Evolutionary conservation across 2,888 invertebrate species (phyloP), one percentile per base, ranked within the genome.

Genomic region (Drosophila mercatorum): DNA sequence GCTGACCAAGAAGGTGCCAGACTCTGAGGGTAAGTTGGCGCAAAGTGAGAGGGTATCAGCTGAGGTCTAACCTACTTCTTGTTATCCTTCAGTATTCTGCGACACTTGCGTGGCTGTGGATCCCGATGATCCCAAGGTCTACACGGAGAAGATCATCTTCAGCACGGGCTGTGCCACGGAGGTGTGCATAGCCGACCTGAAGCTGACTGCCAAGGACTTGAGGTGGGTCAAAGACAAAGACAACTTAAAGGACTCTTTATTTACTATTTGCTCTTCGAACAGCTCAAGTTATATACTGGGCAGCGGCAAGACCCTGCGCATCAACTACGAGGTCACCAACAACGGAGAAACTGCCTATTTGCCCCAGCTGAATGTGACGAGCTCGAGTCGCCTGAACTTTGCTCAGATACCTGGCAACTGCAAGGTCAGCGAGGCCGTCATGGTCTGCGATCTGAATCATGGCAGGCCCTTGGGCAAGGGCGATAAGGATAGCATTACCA

Each of bases 341-440:
- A 73, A 71, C 0, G 94, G 93, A 1, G 94, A 94, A 81, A 92
- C 93, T 1, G 94, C 94, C 5, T 94, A 94, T 77, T 86, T 93
- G 51, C 93, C 94, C 0, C 92, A 93, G 80, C 79, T 94, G 31
- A 91, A 92, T 60, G 90, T 94, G 3, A 92, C 92, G 12, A 91
- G 94, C 40, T 93, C 94, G 3, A 91, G 92, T 65, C 90, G 87
- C 3, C 83, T 92, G 81, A 85, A 88, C 14, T 92, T 93, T 55
- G 91, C 92, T 2, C 90, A 90, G 65, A 91, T 90, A 26, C 93
- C 93, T 1, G 89, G 92, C 12, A 90, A 90, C 34, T 93, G 93
- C 68, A 85, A 87, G 40, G 76, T 82, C 4, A 72, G 72, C 46
- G 87, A 85, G 2, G 82, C 86, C 3, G 75, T 89, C 0, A 87